Evolutionary conservation across 2,888 invertebrate genomes (phyloP), one percentile per base, ranked within the genome.

Genomic region (Orthonychiurus folsomi): DNA sequence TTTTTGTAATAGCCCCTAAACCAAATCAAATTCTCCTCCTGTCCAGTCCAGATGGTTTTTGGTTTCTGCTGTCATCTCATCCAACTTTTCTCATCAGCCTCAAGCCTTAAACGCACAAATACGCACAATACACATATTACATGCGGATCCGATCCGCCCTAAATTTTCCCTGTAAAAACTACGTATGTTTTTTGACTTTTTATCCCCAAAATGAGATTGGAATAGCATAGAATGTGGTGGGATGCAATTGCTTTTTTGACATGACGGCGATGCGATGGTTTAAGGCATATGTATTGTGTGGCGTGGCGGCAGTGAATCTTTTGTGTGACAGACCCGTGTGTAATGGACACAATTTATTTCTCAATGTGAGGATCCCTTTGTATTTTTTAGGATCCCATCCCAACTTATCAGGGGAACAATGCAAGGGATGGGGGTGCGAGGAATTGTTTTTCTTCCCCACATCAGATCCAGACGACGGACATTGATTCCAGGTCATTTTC

Each of bases 211-310:
- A 37, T 15, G 5, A n/a, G n/a, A n/a, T n/a, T n/a, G n/a, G n/a
- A n/a, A n/a, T n/a, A n/a, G n/a, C n/a, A n/a, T n/a, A n/a, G n/a
- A n/a, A n/a, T n/a, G n/a, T n/a, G n/a, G n/a, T n/a, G n/a, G n/a
- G n/a, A n/a, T n/a, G n/a, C n/a, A 3, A 55, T 55, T 23, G 24
- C 20, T 55, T 55, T 55, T 55, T 55, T 55, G 26, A 55, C 26
- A 24, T 55, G 26, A n/a, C n/a, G n/a, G n/a, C n/a, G n/a, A n/a
- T n/a, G n/a, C n/a, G n/a, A n/a, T n/a, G n/a, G n/a, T n/a, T n/a
- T n/a, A n/a, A n/a, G n/a, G n/a, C n/a, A n/a, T n/a, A n/a, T n/a
- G n/a, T 37, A 37, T 37, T 5, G 5, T 37, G 37, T 37, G 37
- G 37, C 37, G 37, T 37, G n/a, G n/a, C n/a, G n/a, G n/a, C n/a